phyloP scores from a whole-genome alignment of 2,113 vertebrate species.

The Mesocricetus auratus region DNA sequence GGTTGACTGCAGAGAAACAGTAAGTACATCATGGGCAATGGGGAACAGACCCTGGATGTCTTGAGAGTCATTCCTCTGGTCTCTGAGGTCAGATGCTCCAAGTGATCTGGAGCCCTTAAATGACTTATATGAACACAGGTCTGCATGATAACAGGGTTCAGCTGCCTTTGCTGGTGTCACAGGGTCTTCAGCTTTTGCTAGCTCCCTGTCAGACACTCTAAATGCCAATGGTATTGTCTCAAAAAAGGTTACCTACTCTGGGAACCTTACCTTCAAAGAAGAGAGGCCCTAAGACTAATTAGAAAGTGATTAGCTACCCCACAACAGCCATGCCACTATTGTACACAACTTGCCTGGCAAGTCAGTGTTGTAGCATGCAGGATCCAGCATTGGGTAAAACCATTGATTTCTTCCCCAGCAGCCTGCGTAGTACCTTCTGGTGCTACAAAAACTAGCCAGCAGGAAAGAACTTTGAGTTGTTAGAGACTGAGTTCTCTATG shows the following conservation, averaged over 20 bases:
- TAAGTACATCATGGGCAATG: no score
- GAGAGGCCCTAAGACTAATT: neutral
- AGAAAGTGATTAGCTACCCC: neutral
- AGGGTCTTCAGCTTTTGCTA: no score
- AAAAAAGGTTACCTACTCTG: neutral
- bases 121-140: neutral
- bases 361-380: neutral
- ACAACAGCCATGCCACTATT: neutral
- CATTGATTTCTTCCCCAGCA: neutral
- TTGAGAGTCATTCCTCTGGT: neutral
- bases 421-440: neutral
- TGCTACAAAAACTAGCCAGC: neutral
- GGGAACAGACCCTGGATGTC: neutral
- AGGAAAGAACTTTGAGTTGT: neutral
- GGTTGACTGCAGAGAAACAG: rapidly evolving
- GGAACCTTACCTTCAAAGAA: neutral
- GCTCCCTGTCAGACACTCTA: neutral
- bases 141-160: neutral
- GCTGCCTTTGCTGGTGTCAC: neutral
- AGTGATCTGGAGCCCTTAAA: neutral
- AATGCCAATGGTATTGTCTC: neutral
- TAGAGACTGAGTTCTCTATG: neutral
- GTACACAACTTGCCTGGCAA: neutral
- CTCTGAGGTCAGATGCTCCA: neutral
- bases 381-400: neutral